These are phyloP conservation scores for Mus pahari DNA, from an alignment of 2,113 vertebrate species.

Conservation along the genomic window DNA sequence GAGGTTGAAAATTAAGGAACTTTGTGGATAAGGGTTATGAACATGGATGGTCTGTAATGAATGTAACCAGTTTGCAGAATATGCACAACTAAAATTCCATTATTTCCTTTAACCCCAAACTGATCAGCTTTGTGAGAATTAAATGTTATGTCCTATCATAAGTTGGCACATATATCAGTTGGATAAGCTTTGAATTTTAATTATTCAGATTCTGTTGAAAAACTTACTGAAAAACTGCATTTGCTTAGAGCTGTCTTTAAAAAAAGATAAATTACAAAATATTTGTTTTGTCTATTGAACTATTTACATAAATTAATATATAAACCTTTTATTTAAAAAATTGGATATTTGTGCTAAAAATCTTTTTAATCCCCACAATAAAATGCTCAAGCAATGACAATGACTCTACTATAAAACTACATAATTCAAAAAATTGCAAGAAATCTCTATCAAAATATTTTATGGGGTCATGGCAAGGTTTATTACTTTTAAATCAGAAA, in stretches of 20 bases:
- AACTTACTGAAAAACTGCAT: conserved; percentile 2
- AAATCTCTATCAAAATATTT: conserved; percentile 53
- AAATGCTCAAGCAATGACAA: conserved; percentile 26
- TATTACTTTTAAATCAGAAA: conserved; percentile 63
- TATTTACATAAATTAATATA: not conserved
- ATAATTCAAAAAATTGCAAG: conserved; percentile 50
- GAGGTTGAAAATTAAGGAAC: not conserved
- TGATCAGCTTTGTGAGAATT: not conserved
- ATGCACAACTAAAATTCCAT: not conserved
- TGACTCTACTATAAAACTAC: not conserved
- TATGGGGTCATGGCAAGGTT: not conserved
- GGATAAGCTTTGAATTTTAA: not conserved
- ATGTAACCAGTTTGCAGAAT: not conserved
- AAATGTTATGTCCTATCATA: not conserved
- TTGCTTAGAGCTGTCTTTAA: not conserved
- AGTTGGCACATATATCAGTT: not conserved
- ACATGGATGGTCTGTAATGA: not conserved
- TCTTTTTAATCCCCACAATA: not conserved
- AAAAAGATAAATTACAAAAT: not conserved
- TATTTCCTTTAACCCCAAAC: not conserved
- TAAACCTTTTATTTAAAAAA: conserved; percentile 33
- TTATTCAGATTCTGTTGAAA: not conserved
- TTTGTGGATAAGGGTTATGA: not conserved
- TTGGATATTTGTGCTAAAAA: not conserved
- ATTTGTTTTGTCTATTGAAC: not conserved